Base-by-base conservation (phyloP, 2,113 vertebrate genomes). In the Mesembrinibis cayennensis region DNA sequence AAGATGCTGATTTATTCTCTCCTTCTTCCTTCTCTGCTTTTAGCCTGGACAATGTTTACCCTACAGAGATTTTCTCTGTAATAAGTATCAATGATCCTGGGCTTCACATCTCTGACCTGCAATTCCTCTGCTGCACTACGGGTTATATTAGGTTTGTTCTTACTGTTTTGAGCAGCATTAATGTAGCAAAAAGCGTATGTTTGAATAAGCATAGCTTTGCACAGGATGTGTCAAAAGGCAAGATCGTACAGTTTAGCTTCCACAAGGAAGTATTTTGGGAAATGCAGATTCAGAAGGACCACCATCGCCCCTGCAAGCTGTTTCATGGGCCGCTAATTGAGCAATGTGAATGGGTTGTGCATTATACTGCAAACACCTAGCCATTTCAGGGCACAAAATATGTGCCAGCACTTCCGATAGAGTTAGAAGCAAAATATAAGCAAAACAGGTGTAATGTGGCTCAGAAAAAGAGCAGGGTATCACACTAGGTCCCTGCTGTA, bases 1-100 rank as follows among this genome's bases (percentile, higher is more conserved):
- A 67, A 92, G 11, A 67, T 87, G 34, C 53, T 89, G 88, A 80
- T 90, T 92, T 95, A 62, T 85, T 93, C 18, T 85, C n/a, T 87
- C 16, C 23, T 72, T 86, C 61, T 89, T 94, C 30, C 26, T 66
- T 88, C 27, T 53, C 52, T 91, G 29, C 59, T 77, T 92, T 91
- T 79, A 88, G 66, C 66, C 82, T 34, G 20, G 36, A 40, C 29
- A 25, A 42, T 82, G 20, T 85, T 95, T 87, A 77, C 29, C 25
- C 40, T 56, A 47, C 53, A 59, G 84, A 36, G 45, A 30, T 72
- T 93, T 82, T 87, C n/a, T 82, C 50, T 55, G 10, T 72, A 40
- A 40, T 53, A 56, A 92, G 10, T n/a, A 42, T 50, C 32, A 78
- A 26, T 21, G 26, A 45, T 36, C 32, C 16, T 21, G 29, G 27